Percentiles rank a stretch among this genome's conserved stretches.
These are phyloP conservation scores for Whitmania pigra DNA, from an alignment of 1,140 invertebrate genomes.

Conservation along the genomic window DNA sequence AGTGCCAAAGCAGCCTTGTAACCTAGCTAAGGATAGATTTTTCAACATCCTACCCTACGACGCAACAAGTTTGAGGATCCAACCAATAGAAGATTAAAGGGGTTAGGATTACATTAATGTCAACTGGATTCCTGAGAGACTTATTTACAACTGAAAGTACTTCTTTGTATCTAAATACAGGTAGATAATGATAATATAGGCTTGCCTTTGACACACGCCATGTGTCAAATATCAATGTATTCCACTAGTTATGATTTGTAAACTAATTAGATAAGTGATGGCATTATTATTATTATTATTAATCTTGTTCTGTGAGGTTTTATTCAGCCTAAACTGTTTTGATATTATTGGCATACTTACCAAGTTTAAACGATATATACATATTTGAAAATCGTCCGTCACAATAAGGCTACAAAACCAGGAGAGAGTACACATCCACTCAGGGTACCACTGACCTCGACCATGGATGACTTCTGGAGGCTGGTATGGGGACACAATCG, in stretches of 20 bases:
- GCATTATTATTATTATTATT: too few relatives aligned
- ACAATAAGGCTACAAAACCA: constrained; percentile 31
- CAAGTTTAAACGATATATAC: too few relatives aligned
- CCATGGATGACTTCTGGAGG: constrained; percentile 64
- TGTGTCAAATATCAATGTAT: too few relatives aligned
- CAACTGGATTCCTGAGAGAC: constrained; percentile 50
- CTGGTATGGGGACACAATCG: constrained; percentile 71
- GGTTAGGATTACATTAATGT: constrained; percentile 80
- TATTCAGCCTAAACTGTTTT: too few relatives aligned
- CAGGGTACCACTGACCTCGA: constrained; percentile 59
- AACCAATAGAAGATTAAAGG: constrained; percentile 33
- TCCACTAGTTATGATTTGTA: too few relatives aligned
- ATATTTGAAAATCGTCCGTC: not conserved
- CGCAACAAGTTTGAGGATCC: constrained; percentile 35
- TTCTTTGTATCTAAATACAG: too few relatives aligned
- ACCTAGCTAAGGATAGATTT: constrained; percentile 50
- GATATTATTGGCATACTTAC: too few relatives aligned
- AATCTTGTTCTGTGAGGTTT: too few relatives aligned
- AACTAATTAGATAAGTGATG: too few relatives aligned
- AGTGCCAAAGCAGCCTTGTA: not conserved
- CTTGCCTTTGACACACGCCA: too few relatives aligned
- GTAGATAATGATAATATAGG: too few relatives aligned
- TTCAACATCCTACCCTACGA: constrained; percentile 92
- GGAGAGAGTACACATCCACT: constrained; percentile 60
- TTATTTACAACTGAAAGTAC: not conserved